Evolutionary conservation across 35 echinoderm and acorn worm genomes (phyloP).

Genomic region (Holothuria glaberrima): DNA sequence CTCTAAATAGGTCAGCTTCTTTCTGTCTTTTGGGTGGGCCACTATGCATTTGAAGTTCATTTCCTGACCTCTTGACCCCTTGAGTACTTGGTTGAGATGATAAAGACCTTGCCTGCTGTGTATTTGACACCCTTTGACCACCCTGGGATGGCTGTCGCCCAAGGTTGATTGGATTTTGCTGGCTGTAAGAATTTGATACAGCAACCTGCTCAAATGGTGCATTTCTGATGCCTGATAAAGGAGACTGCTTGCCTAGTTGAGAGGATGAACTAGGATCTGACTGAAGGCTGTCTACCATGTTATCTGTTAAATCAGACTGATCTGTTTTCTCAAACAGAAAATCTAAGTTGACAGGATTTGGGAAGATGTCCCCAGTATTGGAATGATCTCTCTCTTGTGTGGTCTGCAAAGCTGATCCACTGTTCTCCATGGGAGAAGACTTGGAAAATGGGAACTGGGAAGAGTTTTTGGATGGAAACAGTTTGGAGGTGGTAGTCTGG

Average conservation of each 20-base stretch:
- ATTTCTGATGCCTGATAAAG: constrained; percentile 19
- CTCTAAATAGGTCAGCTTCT: constrained; percentile 8
- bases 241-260: constrained; percentile 5
- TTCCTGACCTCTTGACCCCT: constrained; percentile 29
- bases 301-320: constrained; percentile 34
- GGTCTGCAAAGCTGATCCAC: not conserved
- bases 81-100: not conserved
- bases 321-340: constrained; percentile 47
- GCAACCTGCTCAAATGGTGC: constrained; percentile 11
- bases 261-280: not conserved
- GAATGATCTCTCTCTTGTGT: constrained; percentile 33
- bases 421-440: constrained; percentile 18
- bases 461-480: not conserved
- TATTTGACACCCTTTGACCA: not conserved
- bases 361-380: constrained; percentile 23
- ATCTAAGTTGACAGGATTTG: constrained; percentile 24
- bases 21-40: constrained; percentile 32
- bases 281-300: constrained; percentile 33
- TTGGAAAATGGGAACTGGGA: not conserved
- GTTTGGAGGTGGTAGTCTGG: constrained; percentile 29
- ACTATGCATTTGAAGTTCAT: not conserved
- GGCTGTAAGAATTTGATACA: constrained; percentile 3
- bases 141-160: constrained; percentile 23
- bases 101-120: not conserved
- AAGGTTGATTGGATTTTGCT: constrained; percentile 11